Evolutionary conservation across 2,888 invertebrate species (phyloP), one percentile per base, ranked within the genome.

Genomic region (Nomada goodeniana): DNA sequence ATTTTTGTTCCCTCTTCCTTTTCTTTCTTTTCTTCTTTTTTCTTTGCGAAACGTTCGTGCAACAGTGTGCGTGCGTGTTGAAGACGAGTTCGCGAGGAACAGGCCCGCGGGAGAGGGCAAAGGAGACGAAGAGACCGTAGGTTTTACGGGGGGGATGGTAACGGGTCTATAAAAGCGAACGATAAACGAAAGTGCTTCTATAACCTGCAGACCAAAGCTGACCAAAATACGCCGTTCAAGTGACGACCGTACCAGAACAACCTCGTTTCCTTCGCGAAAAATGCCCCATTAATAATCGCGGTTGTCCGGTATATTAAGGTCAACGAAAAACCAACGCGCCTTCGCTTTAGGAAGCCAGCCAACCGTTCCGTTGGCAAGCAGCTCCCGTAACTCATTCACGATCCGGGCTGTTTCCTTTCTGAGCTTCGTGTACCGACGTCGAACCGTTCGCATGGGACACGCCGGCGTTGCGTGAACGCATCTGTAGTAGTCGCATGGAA

Each of bases 231-330:
- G n/a, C 44, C 10, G 42, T 52, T n/a, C 29, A n/a, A 15, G 29
- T 26, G 13, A 26, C 50, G 42, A 47, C 55, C 36, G 20, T 69
- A 26, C 13, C 50, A 52, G 36, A 80, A 80, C 80, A 50, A 57
- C 61, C 71, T 61, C 61, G 53, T 76, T 67, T 79, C 42, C 7
- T 20, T 42, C 20, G 60, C 63, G 71, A 67, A 61, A 61, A 71
- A 78, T 50, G n/a, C 42, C 50, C 79, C 71, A 61, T 71, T 78
- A 80, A 80, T 71, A 71, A 71, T 61, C 70, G 60, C 70, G 79
- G 65, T 80, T 79, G 61, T 55, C 67, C 23, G 20, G 11, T 42
- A 29, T 42, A 80, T 80, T 79, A 67, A 50, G 80, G 80, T 79
- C 80, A 67, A 80, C 80, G 67, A 67, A 71, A 47, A 67, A 26